phyloP scores from a whole-genome alignment of 2,888 invertebrate genomes.

The Pheosia gnoma region DNA sequence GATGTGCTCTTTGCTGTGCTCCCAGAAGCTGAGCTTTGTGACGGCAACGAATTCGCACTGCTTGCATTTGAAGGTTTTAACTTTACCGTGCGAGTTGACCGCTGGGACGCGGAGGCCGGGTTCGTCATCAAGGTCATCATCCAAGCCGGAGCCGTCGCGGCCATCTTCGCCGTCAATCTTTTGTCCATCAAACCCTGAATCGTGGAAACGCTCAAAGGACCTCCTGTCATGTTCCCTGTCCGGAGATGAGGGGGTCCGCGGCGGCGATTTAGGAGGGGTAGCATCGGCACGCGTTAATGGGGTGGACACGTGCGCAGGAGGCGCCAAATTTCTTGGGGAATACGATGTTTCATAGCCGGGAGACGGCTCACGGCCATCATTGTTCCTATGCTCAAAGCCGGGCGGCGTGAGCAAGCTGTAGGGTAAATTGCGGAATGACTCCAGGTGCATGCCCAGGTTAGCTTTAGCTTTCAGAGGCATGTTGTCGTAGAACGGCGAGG shows the following conservation, averaged over 20 bases:
- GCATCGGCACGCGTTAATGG: slow-evolving; percentile 67
- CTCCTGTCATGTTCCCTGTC: slow-evolving; percentile 63
- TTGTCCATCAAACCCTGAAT: slow-evolving; percentile 80
- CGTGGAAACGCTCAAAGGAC: slow-evolving; percentile 73
- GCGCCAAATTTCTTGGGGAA: slow-evolving; percentile 63
- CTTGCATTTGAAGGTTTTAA: slow-evolving; percentile 96
- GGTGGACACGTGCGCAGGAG: slow-evolving; percentile 67
- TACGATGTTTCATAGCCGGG: slow-evolving; percentile 64
- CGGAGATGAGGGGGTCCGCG: slow-evolving; percentile 65
- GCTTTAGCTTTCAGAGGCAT: slow-evolving; percentile 74
- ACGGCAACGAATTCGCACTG: slow-evolving; percentile 93
- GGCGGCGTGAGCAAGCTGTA: slow-evolving; percentile 86
- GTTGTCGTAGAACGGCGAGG: slow-evolving; percentile 69
- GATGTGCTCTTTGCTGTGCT: slow-evolving; percentile 95
- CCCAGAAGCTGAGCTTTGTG: slow-evolving; percentile 97
- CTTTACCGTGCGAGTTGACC: slow-evolving; percentile 91
- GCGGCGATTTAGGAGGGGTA: slow-evolving; percentile 77
- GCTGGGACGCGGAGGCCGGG: slow-evolving; percentile 85
- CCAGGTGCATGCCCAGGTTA: slow-evolving; percentile 73
- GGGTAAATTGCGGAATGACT: slow-evolving; percentile 73
- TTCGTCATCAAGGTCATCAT: slow-evolving; percentile 82
- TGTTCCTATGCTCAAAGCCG: slow-evolving; percentile 72
- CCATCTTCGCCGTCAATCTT: slow-evolving; percentile 72
- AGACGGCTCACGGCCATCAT: slow-evolving; percentile 64
- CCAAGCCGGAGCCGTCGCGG: slow-evolving; percentile 76